Evolutionary conservation across 1,140 invertebrate species (phyloP).

Genomic region (Cherax destructor): DNA sequence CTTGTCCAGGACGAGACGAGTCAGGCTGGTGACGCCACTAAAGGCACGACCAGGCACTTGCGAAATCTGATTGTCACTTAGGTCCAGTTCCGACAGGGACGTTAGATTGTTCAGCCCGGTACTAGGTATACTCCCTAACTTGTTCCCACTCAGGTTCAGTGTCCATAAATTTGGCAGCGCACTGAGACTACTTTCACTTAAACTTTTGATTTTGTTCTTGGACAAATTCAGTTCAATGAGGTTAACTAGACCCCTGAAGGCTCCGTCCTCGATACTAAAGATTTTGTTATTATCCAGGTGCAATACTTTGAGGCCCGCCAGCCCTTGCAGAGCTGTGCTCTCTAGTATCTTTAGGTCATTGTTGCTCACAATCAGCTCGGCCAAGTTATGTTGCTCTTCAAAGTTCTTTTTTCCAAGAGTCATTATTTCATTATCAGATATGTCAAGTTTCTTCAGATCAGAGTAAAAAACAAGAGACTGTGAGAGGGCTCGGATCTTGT

Average conservation of each 20-base stretch:
- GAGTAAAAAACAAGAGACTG: slow-evolving; percentile 74
- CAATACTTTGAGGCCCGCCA: slow-evolving; percentile 85
- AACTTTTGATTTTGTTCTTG: slow-evolving; percentile 87
- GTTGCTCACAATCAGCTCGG: slow-evolving; percentile 87
- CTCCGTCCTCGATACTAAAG: slow-evolving; percentile 83
- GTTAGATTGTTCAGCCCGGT: slow-evolving; percentile 71
- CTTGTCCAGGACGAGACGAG: slow-evolving; percentile 67
- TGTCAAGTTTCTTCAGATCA: slow-evolving; percentile 73
- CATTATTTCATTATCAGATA: slow-evolving; percentile 75
- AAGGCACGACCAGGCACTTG: slow-evolving; percentile 71
- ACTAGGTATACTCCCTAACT: slow-evolving; percentile 70
- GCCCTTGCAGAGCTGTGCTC: slow-evolving; percentile 84
- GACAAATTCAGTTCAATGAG: slow-evolving; percentile 91
- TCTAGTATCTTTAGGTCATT: slow-evolving; percentile 88
- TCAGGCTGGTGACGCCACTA: slow-evolving; percentile 59
- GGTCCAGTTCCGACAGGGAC: slow-evolving; percentile 68
- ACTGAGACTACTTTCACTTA: slow-evolving; percentile 78
- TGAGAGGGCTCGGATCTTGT: slow-evolving; percentile 57
- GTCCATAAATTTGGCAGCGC: slow-evolving; percentile 73
- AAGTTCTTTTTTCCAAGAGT: slow-evolving; percentile 83
- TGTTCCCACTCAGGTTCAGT: slow-evolving; percentile 74
- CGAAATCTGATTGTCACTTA: slow-evolving; percentile 69
- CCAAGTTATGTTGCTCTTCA: slow-evolving; percentile 85
- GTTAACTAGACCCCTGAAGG: slow-evolving; percentile 85
- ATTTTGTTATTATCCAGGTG: slow-evolving; percentile 89